A percentile compares a stretch with the other conserved stretches of the same genome.
Evolutionary conservation across 2,888 invertebrate species (phyloP).

Genomic region (Geophilus truncorum): DNA sequence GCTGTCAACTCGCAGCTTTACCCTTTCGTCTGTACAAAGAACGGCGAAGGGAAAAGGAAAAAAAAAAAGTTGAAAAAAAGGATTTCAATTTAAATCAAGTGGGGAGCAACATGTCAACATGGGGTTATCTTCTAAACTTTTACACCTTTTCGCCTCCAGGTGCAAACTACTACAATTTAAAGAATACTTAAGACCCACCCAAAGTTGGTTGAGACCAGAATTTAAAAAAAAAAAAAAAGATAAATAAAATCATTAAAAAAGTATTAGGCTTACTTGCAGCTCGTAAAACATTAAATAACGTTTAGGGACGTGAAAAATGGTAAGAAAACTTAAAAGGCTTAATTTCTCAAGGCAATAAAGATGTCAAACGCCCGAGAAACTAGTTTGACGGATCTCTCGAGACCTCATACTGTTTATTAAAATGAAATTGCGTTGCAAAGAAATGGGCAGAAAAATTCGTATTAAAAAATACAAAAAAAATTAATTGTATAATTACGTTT

Average conservation of each 20-base stretch:
- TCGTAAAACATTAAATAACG: background rate
- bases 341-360: background rate
- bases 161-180: slow-evolving; percentile 7
- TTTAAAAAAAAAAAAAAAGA: background rate
- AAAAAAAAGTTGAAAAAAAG: background rate
- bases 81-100: background rate
- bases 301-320: background rate
- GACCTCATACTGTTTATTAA: background rate
- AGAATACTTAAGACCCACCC: background rate
- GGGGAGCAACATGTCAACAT: background rate
- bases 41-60: background rate
- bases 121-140: background rate
- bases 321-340: background rate
- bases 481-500: background rate
- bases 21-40: background rate
- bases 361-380: background rate
- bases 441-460: background rate
- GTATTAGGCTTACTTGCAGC: background rate
- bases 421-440: background rate
- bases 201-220: background rate
- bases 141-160: background rate
- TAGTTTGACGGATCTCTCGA: background rate
- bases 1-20: background rate
- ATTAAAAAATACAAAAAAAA: background rate
- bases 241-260: background rate